phyloP scores from a whole-genome alignment of 92 coral and sea anemone species.

The Siderastrea siderea region DNA sequence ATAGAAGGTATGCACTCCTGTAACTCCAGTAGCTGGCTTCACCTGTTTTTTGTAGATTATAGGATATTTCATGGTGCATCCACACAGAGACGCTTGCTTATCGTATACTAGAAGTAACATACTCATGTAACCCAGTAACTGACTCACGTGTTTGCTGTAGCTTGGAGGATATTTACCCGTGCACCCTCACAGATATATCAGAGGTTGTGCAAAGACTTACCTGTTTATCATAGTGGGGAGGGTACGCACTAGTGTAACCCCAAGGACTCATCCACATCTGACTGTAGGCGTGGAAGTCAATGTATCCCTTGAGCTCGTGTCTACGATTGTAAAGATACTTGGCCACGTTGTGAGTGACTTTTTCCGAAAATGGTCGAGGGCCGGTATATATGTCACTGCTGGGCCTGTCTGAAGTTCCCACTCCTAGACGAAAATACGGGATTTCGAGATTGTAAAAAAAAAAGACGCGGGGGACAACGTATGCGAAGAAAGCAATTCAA shows the following conservation, averaged over 20 bases:
- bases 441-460: neutral
- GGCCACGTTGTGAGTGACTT: constrained; percentile 82
- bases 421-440: constrained; percentile 36
- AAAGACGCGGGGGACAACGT: neutral
- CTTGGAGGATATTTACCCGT: neutral
- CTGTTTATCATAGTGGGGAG: constrained; percentile 61
- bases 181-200: neutral
- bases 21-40: constrained; percentile 70
- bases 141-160: neutral
- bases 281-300: constrained; percentile 89
- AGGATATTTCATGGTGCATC: too few relatives aligned
- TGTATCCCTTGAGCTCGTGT: constrained; percentile 78
- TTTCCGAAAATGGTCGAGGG: constrained; percentile 80
- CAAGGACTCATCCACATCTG: constrained; percentile 94
- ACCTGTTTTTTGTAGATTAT: too few relatives aligned
- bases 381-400: constrained; percentile 82
- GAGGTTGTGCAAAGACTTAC: neutral
- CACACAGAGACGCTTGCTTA: too few relatives aligned
- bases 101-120: too few relatives aligned
- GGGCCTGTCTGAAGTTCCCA: constrained; percentile 67
- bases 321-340: constrained; percentile 70
- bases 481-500: too few relatives aligned
- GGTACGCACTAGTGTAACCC: constrained; percentile 77
- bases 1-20: constrained; percentile 59
- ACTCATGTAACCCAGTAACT: neutral